Conservation (phyloP, 2,797 vertebrate genomes). For the Amblyraja radiata region DNA sequence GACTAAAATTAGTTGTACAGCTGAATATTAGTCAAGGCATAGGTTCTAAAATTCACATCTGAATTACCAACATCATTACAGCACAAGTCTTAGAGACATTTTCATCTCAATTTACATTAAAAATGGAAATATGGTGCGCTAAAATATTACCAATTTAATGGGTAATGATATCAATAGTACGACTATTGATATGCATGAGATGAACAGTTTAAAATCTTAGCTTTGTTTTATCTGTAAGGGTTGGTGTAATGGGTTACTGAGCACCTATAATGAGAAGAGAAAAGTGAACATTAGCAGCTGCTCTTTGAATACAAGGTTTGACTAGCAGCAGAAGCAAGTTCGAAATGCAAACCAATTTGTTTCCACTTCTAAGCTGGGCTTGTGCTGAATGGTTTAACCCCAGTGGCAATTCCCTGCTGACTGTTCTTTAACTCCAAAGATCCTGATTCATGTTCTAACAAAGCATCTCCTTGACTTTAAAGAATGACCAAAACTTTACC, state of each 20-base stretch:
- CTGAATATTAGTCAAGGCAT: not conserved
- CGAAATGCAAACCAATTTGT: constrained; percentile 39
- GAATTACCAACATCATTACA: not conserved
- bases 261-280: constrained; percentile 34
- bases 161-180: not conserved
- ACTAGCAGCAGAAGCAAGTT: constrained; percentile 38
- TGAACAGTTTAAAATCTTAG: constrained; percentile 28
- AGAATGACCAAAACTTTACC: constrained; percentile 79
- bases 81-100: not conserved
- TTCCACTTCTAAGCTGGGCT: constrained; percentile 36
- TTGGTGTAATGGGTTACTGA: constrained; percentile 36
- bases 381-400: constrained; percentile 30
- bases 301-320: constrained; percentile 37
- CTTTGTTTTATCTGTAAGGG: constrained; percentile 21
- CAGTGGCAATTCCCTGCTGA: constrained; percentile 37
- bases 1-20: not conserved
- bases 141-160: constrained; percentile 7
- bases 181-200: constrained; percentile 23
- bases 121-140: not conserved
- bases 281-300: constrained; percentile 36
- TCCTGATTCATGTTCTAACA: constrained; percentile 42
- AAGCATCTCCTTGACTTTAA: constrained; percentile 59
- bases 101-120: constrained; percentile 10
- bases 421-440: constrained; percentile 39
- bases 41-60: not conserved